Evolutionary conservation across 2,113 vertebrate genomes (phyloP).

Genomic region (Eubucco bourcierii): DNA sequence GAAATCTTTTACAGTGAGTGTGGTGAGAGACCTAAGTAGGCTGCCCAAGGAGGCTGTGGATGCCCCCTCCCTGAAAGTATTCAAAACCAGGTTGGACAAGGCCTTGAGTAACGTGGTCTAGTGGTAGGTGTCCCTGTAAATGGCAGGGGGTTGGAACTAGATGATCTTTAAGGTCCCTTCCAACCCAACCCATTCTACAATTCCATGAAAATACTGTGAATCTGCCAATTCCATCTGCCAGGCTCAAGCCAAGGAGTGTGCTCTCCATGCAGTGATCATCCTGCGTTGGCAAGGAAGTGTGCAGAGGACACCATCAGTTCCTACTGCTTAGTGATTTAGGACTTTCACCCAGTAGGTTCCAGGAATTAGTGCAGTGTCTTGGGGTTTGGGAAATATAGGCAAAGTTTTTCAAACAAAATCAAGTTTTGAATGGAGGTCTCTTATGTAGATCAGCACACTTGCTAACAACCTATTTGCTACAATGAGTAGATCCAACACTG

Average conservation of each 20-base stretch:
- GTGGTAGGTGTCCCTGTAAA: too few relatives aligned
- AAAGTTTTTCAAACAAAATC: neutral
- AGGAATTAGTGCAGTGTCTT: neutral
- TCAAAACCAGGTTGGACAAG: too few relatives aligned
- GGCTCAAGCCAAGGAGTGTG: neutral
- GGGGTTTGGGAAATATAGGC: neutral
- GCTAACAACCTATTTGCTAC: neutral
- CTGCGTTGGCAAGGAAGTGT: fast-evolving
- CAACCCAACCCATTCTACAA: too few relatives aligned
- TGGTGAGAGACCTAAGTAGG: too few relatives aligned
- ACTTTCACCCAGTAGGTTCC: fast-evolving
- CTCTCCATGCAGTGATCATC: neutral
- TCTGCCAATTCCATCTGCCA: fast-evolving
- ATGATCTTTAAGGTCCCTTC: too few relatives aligned
- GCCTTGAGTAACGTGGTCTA: too few relatives aligned
- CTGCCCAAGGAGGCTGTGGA: too few relatives aligned
- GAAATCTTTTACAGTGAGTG: too few relatives aligned
- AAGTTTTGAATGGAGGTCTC: neutral
- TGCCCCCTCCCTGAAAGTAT: too few relatives aligned
- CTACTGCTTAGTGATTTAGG: neutral
- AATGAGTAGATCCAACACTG: neutral
- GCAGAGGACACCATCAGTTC: neutral
- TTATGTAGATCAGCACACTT: neutral
- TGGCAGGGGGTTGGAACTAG: too few relatives aligned
- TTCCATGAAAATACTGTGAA: neutral